Evolutionary conservation across 2,113 vertebrate genomes (phyloP).

Genomic region (Tamias sibiricus): DNA sequence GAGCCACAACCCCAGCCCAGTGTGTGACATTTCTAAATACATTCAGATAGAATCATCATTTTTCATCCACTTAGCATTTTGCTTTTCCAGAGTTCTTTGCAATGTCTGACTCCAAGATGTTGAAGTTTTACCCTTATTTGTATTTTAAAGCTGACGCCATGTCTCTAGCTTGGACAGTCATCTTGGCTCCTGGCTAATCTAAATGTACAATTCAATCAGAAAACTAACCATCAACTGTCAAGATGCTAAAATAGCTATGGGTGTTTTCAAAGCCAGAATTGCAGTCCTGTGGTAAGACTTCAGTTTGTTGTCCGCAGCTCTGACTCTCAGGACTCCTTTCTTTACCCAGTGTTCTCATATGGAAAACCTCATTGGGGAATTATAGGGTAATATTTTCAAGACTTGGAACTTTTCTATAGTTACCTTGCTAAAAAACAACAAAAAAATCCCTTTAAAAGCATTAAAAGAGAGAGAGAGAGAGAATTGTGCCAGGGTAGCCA

Average conservation of each 20-base stretch:
- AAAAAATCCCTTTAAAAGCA: conserved; percentile 34
- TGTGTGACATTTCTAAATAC: conserved; percentile 39
- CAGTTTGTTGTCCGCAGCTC: neutral
- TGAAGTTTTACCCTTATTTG: neutral
- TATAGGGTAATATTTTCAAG: conserved; percentile 47
- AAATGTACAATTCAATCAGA: neutral
- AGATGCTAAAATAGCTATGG: conserved; percentile 8
- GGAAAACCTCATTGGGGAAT: conserved; percentile 53
- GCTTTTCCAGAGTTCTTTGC: conserved; percentile 49
- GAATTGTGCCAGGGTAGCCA: neutral
- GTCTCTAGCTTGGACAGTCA: neutral
- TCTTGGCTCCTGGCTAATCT: conserved; percentile 30
- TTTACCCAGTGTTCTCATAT: neutral
- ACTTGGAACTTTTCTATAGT: conserved; percentile 58
- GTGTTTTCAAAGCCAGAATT: conserved; percentile 33
- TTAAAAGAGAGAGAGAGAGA: too few species aligned
- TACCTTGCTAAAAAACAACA: conserved; percentile 64
- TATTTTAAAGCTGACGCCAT: neutral
- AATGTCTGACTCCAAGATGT: neutral
- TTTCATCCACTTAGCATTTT: conserved; percentile 30
- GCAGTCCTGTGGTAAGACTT: conserved; percentile 7
- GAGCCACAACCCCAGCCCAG: too few species aligned
- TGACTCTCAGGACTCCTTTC: neutral
- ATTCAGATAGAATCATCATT: conserved; percentile 24
- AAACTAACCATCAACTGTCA: conserved; percentile 42